Evolutionary conservation across 37 sponge, comb jelly and placozoan species (phyloP).

Genomic region (Spongilla lacustris): DNA sequence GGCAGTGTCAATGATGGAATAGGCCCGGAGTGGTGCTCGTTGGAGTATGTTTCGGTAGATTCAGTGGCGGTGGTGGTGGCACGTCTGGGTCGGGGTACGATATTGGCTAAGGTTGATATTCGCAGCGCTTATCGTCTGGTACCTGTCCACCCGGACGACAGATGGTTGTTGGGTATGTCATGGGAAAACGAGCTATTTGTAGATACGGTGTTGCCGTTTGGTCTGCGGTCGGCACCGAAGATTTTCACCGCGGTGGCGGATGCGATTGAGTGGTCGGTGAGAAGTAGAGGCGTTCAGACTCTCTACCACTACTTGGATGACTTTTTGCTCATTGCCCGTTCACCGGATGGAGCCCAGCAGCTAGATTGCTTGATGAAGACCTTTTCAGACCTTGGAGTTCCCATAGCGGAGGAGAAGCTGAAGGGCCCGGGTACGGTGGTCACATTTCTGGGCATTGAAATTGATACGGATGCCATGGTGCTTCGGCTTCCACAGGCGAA

Average conservation of each 20-base stretch:
- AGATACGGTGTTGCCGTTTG: constrained; percentile 15
- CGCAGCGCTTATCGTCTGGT: background rate
- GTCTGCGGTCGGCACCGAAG: constrained; percentile 10
- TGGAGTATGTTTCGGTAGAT: background rate
- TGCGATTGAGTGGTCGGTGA: background rate
- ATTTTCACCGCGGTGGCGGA: constrained; percentile 16
- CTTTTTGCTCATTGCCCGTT: background rate
- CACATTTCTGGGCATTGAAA: constrained; percentile 8
- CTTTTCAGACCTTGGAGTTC: background rate
- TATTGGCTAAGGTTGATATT: constrained; percentile 12
- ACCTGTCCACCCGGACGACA: constrained; percentile 9
- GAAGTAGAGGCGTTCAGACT: background rate
- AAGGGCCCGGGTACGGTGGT: background rate
- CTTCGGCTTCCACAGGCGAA: constrained; percentile 5
- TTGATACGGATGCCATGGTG: background rate
- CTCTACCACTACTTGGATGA: background rate
- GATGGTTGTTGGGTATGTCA: background rate
- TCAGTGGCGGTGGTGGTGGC: background rate
- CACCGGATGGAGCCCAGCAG: background rate
- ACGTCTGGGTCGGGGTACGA: background rate
- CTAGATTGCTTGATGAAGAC: too few species aligned
- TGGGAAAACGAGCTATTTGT: constrained; percentile 10
- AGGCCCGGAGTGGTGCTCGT: background rate
- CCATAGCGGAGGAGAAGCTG: background rate
- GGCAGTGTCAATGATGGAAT: constrained; percentile 1